Evolutionary conservation across 2,888 invertebrate species (phyloP).

Genomic region (Ectemnius lituratus): DNA sequence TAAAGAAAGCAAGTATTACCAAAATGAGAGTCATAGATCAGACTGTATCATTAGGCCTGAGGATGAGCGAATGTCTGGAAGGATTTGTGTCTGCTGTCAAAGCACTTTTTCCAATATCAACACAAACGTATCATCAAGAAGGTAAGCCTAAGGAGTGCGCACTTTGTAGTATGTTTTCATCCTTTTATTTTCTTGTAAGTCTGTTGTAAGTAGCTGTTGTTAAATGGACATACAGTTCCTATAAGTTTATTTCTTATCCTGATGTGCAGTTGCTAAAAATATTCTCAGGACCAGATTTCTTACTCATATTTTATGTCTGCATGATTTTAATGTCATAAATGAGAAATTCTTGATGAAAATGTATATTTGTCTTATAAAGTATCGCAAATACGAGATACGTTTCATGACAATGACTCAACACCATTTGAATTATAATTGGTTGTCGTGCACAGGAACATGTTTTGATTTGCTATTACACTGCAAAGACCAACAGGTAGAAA

Average conservation of each 20-base stretch:
- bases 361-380: slow-evolving; percentile 9
- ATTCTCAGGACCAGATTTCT: slow-evolving; percentile 43
- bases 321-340: slow-evolving; percentile 52
- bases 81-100: slow-evolving; percentile 77
- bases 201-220: slow-evolving; percentile 57
- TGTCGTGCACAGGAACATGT: slow-evolving; percentile 14
- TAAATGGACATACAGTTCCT: slow-evolving; percentile 46
- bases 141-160: slow-evolving; percentile 74
- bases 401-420: slow-evolving; percentile 12
- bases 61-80: slow-evolving; percentile 77
- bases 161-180: slow-evolving; percentile 68
- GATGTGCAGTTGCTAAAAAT: slow-evolving; percentile 49
- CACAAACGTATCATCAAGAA: slow-evolving; percentile 76
- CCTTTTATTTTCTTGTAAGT: slow-evolving; percentile 60
- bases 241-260: slow-evolving; percentile 45
- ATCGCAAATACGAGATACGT: background rate
- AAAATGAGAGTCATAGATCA: slow-evolving; percentile 73
- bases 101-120: slow-evolving; percentile 76
- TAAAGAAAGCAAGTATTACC: slow-evolving; percentile 66
- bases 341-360: slow-evolving; percentile 20
- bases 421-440: slow-evolving; percentile 19
- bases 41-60: slow-evolving; percentile 76
- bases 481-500: slow-evolving; percentile 30
- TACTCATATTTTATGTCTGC: slow-evolving; percentile 53
- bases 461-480: slow-evolving; percentile 19